A percentile compares a stretch with the other conserved stretches of the same genome.
Conservation (phyloP, 2,888 invertebrate species). For the Prosopocoilus inquinatus region DNA sequence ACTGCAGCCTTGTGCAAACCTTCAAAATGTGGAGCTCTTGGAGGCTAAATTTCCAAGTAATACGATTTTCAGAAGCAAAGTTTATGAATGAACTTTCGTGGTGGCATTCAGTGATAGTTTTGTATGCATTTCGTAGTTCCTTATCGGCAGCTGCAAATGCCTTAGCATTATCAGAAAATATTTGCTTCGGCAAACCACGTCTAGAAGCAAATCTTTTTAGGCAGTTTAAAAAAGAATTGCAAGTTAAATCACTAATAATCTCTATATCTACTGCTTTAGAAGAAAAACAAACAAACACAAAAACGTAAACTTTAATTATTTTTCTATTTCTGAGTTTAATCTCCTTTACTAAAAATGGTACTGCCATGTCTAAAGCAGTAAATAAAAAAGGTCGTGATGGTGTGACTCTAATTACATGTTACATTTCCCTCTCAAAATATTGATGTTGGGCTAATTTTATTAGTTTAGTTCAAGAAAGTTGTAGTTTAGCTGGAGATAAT, state of each 20-base stretch:
- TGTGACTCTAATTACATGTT: background rate
- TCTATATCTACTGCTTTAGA: too few species aligned
- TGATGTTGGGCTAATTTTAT: too few species aligned
- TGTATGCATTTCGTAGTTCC: constrained; percentile 7
- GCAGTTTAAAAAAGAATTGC: too few species aligned
- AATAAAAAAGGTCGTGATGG: constrained; percentile 24
- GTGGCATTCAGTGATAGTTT: constrained; percentile 1
- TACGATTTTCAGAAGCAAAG: background rate
- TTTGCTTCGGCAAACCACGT: constrained; percentile 20
- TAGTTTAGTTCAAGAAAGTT: too few species aligned
- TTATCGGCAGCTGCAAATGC: constrained; percentile 22
- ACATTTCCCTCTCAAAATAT: too few species aligned
- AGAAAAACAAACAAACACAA: too few species aligned
- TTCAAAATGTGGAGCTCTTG: constrained; percentile 15
- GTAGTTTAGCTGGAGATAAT: too few species aligned
- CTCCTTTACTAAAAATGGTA: too few species aligned
- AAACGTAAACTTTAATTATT: too few species aligned
- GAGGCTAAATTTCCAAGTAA: constrained; percentile 15
- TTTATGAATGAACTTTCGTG: background rate
- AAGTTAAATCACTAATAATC: too few species aligned
- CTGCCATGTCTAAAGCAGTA: constrained; percentile 28
- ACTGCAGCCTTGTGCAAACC: constrained; percentile 11
- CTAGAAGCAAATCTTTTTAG: constrained; percentile 17
- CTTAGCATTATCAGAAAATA: constrained; percentile 26
- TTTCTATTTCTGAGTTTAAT: too few species aligned